Conservation (phyloP, 2,888 invertebrate species). For the Griposia aprilina region DNA sequence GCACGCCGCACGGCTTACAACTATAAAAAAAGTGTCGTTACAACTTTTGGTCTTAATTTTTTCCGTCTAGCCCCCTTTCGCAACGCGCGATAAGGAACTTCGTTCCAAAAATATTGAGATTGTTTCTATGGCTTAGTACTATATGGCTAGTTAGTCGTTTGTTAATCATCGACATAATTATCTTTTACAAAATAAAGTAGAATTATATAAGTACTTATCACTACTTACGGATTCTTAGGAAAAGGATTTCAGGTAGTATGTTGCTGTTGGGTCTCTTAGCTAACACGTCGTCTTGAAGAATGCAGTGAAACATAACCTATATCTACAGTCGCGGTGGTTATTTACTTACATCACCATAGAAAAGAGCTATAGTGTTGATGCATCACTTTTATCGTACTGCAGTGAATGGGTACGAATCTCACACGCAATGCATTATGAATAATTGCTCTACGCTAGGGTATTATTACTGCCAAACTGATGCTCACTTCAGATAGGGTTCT, state of each 20-base stretch:
- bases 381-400: not conserved
- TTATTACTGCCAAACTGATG: not conserved
- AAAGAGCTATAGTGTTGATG: not conserved
- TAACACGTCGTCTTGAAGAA: not conserved
- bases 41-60: no score
- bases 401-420: not conserved
- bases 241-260: not conserved
- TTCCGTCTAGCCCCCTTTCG: no score
- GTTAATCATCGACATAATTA: not conserved
- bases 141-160: not conserved
- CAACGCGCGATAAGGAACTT: no score
- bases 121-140: not conserved
- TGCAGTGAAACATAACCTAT: not conserved
- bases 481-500: not conserved
- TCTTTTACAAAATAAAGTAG: not conserved
- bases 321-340: no score
- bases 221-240: not conserved
- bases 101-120: no score
- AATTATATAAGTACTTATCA: not conserved
- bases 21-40: no score
- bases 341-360: no score
- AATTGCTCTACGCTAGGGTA: not conserved
- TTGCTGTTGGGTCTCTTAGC: not conserved
- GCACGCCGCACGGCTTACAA: no score
- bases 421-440: not conserved